phyloP scores from a whole-genome alignment of 2,113 vertebrate species.

The Semicossyphus pulcher region DNA sequence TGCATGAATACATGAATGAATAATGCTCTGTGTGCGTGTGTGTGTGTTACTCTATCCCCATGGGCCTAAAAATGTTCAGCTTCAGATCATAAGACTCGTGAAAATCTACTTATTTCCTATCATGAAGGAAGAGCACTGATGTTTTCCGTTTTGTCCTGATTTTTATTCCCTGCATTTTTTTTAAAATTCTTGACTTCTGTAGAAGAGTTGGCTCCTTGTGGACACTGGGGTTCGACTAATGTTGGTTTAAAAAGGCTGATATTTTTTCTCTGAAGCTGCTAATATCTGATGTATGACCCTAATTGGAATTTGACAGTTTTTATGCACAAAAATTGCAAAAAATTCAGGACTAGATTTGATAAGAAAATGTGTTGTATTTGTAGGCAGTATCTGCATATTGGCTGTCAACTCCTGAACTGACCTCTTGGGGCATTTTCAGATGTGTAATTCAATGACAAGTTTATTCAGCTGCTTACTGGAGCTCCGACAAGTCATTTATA shows the following conservation, averaged over 20 bases:
- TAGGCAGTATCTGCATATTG: too few species aligned
- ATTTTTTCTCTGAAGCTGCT: background rate
- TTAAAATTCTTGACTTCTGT: background rate
- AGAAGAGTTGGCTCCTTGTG: background rate
- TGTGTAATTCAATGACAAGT: too few species aligned
- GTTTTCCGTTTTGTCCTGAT: background rate
- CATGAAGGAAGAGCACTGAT: background rate
- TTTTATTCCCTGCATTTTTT: conserved; percentile 3
- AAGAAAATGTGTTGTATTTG: background rate
- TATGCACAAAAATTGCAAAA: background rate
- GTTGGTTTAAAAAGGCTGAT: background rate
- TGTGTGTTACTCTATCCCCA: background rate
- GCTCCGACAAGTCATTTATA: too few species aligned
- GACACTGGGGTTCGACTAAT: conserved; percentile 10
- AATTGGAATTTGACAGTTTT: background rate
- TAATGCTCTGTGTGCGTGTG: background rate
- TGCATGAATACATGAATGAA: background rate
- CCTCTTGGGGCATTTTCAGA: background rate
- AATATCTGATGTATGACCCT: background rate
- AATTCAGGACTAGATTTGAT: background rate
- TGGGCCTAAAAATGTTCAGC: conserved; percentile 11
- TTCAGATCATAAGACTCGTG: conserved; percentile 14
- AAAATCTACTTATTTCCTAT: background rate
- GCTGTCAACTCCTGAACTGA: background rate
- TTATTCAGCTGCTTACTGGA: too few species aligned